Evolutionary conservation across 2,888 invertebrate genomes (phyloP), one percentile per base, ranked within the genome.

Genomic region (Andrena trimmerana): DNA sequence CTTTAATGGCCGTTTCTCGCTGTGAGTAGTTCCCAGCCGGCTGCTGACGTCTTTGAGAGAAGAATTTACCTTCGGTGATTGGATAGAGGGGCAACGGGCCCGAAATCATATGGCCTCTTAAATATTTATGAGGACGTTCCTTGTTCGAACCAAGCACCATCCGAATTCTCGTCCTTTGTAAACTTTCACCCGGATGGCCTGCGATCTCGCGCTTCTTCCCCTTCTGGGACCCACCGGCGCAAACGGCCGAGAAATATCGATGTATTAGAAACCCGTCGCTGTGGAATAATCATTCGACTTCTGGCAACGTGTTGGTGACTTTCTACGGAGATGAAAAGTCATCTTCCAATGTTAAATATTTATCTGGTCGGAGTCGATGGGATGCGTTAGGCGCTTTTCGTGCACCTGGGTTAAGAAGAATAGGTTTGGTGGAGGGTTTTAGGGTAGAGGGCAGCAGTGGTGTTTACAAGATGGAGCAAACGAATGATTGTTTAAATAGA

Each of bases 101-200:
- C 59, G 72, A 65, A 60, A 75, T 85, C 72, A 75, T 82, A 74
- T 24, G 67, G 27, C 20, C 67, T 59, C 27, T 85, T 85, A 72
- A 80, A 86, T 86, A 86, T 86, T 86, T 80, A 86, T 86, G 86
- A 86, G 79, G 63, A 78, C 69, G 68, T 82, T 82, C 83, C 67
- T 77, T 71, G 54, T 33, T 72, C 67, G 73, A 74, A 42, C 52
- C 54, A 67, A 62, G 63, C 79, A 24, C 74, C 77, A 77, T 79
- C 86, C 87, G 76, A 87, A 87, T 84, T 86, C 86, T 80, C 52
- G 62, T 87, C 84, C 84, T 87, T 88, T 88, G 87, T 83, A 83
- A 82, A 88, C 86, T 88, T 88, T 88, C 88, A 86, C 87, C 77
- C 74, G 73, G 31, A 59, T 59, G 69, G 69, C 20, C 69, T 42